Conservation (phyloP, 2,888 invertebrate genomes). For the Lasioglossum pauxillum region DNA sequence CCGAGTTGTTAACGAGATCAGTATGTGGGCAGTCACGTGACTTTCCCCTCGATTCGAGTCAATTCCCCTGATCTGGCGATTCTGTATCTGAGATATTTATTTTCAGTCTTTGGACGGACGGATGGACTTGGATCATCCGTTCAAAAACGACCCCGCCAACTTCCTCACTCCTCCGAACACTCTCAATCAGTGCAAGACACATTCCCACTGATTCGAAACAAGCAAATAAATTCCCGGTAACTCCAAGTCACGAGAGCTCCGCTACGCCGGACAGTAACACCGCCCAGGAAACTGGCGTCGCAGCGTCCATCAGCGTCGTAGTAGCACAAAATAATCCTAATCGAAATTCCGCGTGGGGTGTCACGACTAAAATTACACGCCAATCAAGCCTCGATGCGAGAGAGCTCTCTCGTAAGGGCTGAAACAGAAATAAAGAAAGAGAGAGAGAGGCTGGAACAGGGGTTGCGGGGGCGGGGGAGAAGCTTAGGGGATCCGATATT, state of each 20-base stretch:
- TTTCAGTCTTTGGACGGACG: neutral
- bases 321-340: slow-evolving; percentile 12
- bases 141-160: neutral
- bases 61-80: too few species aligned
- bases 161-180: neutral
- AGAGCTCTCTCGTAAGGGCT: too few species aligned
- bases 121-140: neutral
- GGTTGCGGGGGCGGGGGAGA: neutral
- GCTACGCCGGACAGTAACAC: neutral
- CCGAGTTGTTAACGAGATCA: neutral
- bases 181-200: neutral
- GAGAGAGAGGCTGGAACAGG: neutral
- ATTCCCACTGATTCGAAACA: neutral
- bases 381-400: slow-evolving; percentile 12
- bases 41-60: too few species aligned
- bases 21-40: neutral
- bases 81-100: neutral
- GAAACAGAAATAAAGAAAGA: too few species aligned
- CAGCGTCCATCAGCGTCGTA: neutral
- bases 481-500: slow-evolving; percentile 29
- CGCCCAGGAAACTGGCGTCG: neutral
- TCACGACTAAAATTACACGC: slow-evolving; percentile 25
- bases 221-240: neutral
- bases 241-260: neutral
- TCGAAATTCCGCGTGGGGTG: slow-evolving; percentile 17